These are phyloP conservation scores for Hypotaenidia philippensis DNA, from an alignment of 2,797 vertebrate genomes.

Conservation along the genomic window DNA sequence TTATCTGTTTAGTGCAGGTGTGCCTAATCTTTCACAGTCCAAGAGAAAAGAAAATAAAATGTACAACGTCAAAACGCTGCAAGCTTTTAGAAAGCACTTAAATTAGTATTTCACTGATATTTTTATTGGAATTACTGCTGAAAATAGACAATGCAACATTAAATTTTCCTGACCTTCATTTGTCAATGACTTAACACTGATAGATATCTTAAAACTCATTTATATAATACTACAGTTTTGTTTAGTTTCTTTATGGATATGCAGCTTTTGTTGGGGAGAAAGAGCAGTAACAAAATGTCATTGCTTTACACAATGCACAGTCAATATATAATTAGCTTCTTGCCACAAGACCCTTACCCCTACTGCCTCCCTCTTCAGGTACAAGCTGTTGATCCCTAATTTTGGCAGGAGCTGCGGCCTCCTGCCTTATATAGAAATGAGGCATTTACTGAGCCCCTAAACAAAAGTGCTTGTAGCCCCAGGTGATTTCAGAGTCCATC, in stretches of 20 bases:
- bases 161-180: not conserved
- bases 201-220: not conserved
- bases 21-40: slow-evolving; percentile 25
- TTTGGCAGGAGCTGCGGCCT: not conserved
- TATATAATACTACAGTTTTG: not conserved
- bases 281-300: not conserved
- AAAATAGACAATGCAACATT: not conserved
- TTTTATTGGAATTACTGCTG: slow-evolving; percentile 10
- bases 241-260: not conserved
- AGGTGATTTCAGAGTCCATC: not conserved
- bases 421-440: not conserved
- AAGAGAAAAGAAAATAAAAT: slow-evolving; percentile 16
- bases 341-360: not conserved
- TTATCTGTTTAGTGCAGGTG: slow-evolving; percentile 26
- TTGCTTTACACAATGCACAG: not conserved
- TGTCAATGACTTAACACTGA: accelerated
- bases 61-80: not conserved
- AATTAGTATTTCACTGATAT: slow-evolving; percentile 3
- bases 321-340: not conserved
- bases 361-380: not conserved
- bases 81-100: slow-evolving; percentile 20
- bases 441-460: not conserved
- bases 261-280: not conserved
- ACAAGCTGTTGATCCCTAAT: not conserved
- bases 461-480: not conserved